phyloP scores from a whole-genome alignment of 2,888 invertebrate genomes.

The Dexiosoma caninum region DNA sequence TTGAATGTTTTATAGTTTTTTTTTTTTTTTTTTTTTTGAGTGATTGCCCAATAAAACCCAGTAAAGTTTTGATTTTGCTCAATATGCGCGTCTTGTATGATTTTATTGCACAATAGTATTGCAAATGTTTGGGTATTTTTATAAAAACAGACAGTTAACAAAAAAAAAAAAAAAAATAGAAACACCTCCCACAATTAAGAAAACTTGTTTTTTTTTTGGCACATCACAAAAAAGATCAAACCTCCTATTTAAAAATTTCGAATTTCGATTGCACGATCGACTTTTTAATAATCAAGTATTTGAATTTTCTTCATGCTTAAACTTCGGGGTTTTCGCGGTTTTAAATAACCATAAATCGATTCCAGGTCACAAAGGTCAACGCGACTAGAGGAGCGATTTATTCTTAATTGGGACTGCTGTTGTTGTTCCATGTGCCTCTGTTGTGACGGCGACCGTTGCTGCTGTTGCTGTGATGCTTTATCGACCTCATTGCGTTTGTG shows the following conservation, averaged over 20 bases:
- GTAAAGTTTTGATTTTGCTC: no score
- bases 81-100: no score
- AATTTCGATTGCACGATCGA: conserved; percentile 11
- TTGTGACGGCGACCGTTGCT: conserved; percentile 47
- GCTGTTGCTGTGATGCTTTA: conserved; percentile 29
- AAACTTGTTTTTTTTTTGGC: conserved; percentile 13
- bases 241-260: conserved; percentile 39
- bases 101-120: no score
- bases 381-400: conserved; percentile 72
- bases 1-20: no score
- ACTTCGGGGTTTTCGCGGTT: conserved; percentile 77
- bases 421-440: conserved; percentile 46
- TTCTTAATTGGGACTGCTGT: conserved; percentile 65
- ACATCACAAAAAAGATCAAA: conserved; percentile 46
- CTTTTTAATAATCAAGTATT: conserved; percentile 75
- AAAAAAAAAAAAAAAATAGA: background rate
- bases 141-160: background rate
- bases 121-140: no score
- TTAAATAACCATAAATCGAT: conserved; percentile 77
- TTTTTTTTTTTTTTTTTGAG: no score
- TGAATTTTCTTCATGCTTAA: conserved; percentile 77
- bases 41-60: no score
- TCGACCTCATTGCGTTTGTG: conserved; percentile 12
- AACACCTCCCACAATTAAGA: conserved; percentile 13
- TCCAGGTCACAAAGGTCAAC: conserved; percentile 77